Evolutionary conservation across 2,113 vertebrate species (phyloP).

Genomic region (Macaca nemestrina): DNA sequence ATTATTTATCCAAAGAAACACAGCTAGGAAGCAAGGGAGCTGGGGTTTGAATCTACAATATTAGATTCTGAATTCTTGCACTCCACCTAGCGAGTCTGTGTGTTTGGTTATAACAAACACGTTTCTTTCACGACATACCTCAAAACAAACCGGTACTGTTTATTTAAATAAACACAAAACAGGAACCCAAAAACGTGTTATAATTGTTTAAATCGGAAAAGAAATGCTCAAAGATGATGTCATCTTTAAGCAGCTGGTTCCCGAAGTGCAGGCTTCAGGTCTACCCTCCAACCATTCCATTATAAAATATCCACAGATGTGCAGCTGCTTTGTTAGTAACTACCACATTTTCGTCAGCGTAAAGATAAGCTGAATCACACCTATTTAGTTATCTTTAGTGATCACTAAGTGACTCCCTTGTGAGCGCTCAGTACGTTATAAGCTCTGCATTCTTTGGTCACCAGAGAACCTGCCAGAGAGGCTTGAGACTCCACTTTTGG

Average conservation of each 20-base stretch:
- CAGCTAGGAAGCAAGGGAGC: not conserved
- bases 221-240: too few species aligned
- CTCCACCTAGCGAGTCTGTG: rapidly evolving
- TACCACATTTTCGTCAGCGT: not conserved
- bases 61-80: not conserved
- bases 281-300: not conserved
- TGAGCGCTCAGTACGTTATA: rapidly evolving
- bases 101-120: rapidly evolving
- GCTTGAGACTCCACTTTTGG: too few species aligned
- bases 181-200: not conserved
- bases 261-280: not conserved
- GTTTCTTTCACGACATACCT: not conserved
- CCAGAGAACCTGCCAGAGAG: not conserved
- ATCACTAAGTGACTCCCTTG: rapidly evolving
- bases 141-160: not conserved
- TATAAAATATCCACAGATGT: not conserved
- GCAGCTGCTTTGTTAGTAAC: too few species aligned
- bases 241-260: not conserved
- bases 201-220: not conserved
- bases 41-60: too few species aligned
- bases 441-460: not conserved
- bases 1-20: not conserved
- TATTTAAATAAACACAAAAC: not conserved
- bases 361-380: not conserved
- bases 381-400: not conserved